A percentile compares a stretch with the other conserved stretches of the same genome.
phyloP scores from a whole-genome alignment of 1,140 invertebrate genomes.

The Lepidurus arcticus region DNA sequence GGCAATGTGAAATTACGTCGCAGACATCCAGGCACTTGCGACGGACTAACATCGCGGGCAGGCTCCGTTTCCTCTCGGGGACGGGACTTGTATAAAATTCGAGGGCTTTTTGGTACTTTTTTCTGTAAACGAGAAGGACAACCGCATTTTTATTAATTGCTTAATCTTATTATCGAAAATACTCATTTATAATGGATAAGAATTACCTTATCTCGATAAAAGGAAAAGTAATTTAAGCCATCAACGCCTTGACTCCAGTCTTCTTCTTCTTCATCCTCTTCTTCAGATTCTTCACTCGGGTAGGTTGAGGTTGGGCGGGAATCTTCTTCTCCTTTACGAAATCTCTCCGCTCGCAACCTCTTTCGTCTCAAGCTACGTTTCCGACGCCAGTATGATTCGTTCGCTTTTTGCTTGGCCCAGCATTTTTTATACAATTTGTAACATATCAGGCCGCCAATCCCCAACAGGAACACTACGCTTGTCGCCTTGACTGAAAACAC shows the following conservation, averaged over 20 bases:
- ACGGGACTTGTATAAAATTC: background rate
- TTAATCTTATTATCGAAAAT: background rate
- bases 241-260: background rate
- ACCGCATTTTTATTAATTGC: background rate
- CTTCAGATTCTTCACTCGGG: background rate
- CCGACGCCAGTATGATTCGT: background rate
- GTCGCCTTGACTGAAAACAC: constrained; percentile 41
- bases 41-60: background rate
- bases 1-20: constrained; percentile 5
- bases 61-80: background rate
- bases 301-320: background rate
- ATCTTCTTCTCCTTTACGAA: background rate
- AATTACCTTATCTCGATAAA: constrained; percentile 16
- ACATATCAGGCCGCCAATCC: constrained; percentile 43
- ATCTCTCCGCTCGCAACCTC: background rate
- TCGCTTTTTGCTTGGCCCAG: background rate
- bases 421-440: constrained; percentile 40
- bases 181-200: background rate
- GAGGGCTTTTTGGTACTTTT: background rate
- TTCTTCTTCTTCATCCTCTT: background rate
- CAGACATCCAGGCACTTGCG: background rate
- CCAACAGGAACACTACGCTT: constrained; percentile 41
- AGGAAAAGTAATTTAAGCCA: constrained; percentile 2
- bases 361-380: background rate
- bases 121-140: background rate